Percentiles rank a stretch among this genome's conserved stretches.
phyloP scores from a whole-genome alignment of 1,140 invertebrate genomes.

The Acromyrmex charruanus region DNA sequence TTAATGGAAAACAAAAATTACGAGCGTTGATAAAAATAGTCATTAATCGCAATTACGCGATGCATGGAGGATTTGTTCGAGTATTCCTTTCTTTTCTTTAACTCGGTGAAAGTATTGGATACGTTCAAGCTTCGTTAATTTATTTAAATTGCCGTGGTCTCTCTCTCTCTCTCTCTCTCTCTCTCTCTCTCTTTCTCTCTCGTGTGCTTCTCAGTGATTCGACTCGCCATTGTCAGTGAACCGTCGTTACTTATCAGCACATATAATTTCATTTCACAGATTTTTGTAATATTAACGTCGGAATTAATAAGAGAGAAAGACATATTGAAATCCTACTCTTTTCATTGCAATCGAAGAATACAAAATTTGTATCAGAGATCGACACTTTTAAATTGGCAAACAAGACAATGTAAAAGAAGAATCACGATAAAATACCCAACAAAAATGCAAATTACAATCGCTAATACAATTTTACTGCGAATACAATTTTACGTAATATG shows the following conservation, averaged over 20 bases:
- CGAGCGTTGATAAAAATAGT: constrained; percentile 77
- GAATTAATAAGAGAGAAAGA: background rate
- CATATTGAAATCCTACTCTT: background rate
- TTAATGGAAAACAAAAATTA: constrained; percentile 60
- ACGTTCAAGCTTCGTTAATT: constrained; percentile 81
- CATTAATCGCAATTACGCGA: constrained; percentile 83
- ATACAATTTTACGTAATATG: background rate
- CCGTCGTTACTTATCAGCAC: constrained; percentile 81
- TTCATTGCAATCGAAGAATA: background rate
- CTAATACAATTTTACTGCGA: constrained; percentile 7
- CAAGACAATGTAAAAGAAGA: background rate
- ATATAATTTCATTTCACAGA: constrained; percentile 71
- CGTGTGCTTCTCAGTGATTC: constrained; percentile 75
- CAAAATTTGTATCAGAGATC: background rate
- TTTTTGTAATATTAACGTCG: constrained; percentile 62
- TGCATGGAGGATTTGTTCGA: constrained; percentile 81
- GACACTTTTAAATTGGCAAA: background rate
- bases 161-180: constrained; percentile 57
- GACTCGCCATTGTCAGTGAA: constrained; percentile 81
- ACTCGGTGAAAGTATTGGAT: constrained; percentile 53
- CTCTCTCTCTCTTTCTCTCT: constrained; percentile 57
- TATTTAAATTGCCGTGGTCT: constrained; percentile 82
- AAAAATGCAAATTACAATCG: background rate
- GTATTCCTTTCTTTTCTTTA: constrained; percentile 39
- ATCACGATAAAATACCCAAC: background rate